Percentiles rank a stretch among this genome's conserved stretches.
phyloP scores from a whole-genome alignment of 2,888 invertebrate species.

The Periphyllus acericola region DNA sequence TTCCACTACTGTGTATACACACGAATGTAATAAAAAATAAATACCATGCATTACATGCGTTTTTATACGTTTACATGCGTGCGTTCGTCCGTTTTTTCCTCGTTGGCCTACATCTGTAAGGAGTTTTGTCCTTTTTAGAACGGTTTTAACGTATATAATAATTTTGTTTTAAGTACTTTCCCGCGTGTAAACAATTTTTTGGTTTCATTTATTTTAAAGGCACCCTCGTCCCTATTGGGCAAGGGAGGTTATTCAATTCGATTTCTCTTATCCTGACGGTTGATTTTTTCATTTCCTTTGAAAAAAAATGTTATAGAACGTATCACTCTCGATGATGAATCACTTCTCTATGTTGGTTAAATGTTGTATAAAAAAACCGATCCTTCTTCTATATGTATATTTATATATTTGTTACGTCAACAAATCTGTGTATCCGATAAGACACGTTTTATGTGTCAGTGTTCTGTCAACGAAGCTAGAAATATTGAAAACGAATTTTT shows the following conservation, averaged over 20 bases:
- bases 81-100: too few relatives aligned
- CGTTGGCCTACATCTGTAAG: too few relatives aligned
- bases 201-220: neutral
- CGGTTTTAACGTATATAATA: too few relatives aligned
- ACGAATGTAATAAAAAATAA: neutral
- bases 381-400: neutral
- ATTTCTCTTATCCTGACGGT: neutral
- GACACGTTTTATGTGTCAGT: neutral
- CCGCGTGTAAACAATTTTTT: neutral
- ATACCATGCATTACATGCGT: neutral
- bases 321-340: constrained; percentile 11
- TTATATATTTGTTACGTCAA: neutral
- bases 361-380: neutral
- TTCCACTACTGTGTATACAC: too few relatives aligned
- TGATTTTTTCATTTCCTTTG: neutral
- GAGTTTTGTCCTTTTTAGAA: too few relatives aligned
- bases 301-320: neutral
- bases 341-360: constrained; percentile 17
- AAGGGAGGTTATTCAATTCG: constrained; percentile 8
- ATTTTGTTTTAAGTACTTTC: too few relatives aligned
- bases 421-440: constrained; percentile 13
- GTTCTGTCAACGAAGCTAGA: neutral
- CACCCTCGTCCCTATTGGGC: neutral
- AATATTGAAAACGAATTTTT: neutral
- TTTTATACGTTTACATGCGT: too few relatives aligned